phyloP scores from a whole-genome alignment of 2,113 vertebrate genomes.

The Amphiprion percula region DNA sequence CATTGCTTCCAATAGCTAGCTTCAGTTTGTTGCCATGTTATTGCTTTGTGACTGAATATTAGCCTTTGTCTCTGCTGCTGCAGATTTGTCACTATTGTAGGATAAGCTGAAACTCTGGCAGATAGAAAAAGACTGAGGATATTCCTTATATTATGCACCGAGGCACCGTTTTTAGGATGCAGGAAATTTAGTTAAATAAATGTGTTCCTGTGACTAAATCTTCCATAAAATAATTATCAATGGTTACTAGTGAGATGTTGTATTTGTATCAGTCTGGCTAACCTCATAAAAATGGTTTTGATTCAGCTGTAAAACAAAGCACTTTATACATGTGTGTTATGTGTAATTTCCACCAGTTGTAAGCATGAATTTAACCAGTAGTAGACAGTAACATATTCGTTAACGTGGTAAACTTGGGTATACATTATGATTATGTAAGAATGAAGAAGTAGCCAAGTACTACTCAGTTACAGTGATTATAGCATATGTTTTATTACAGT shows the following conservation, averaged over 20 bases:
- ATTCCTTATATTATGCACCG: not conserved
- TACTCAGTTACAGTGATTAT: not conserved
- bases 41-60: slow-evolving; percentile 28
- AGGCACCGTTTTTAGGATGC: slow-evolving; percentile 12
- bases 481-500: not conserved
- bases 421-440: not conserved
- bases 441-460: not conserved
- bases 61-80: slow-evolving; percentile 11
- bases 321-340: not conserved
- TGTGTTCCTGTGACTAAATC: slow-evolving; percentile 15
- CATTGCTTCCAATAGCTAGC: slow-evolving; percentile 16
- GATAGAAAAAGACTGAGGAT: not conserved
- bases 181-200: slow-evolving; percentile 43
- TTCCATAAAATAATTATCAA: not conserved
- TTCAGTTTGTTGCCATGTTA: slow-evolving; percentile 12
- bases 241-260: not conserved
- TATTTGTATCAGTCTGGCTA: not conserved
- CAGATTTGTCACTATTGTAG: slow-evolving; percentile 12
- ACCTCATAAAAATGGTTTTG: too few relatives aligned
- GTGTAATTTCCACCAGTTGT: not conserved
- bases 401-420: too few relatives aligned
- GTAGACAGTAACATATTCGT: too few relatives aligned
- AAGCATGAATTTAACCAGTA: not conserved
- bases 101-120: not conserved
- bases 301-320: too few relatives aligned